Evolutionary conservation across 2,113 vertebrate species (phyloP), one percentile per base, ranked within the genome.

Genomic region (Sturnus vulgaris): DNA sequence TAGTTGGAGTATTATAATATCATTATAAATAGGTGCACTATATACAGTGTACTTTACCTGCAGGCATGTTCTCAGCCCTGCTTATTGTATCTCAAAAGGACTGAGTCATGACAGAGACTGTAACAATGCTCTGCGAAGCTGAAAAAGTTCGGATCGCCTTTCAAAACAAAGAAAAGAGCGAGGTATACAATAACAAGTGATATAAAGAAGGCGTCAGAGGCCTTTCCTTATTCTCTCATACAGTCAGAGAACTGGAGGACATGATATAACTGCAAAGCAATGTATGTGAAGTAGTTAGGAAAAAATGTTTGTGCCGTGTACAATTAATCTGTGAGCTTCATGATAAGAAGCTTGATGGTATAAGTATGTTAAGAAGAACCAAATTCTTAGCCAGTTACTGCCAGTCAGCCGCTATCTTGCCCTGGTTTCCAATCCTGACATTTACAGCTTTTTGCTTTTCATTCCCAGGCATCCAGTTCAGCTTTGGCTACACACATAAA

Each of bases 221-320:
- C 75, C 39, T 57, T 63, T 40, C 50, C 27, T 86, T 72, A 40
- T 49, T 39, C 69, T 81, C 24, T 59, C 3, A 0, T n/a, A 10
- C 28, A 79, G 61, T 44, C 31, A 11, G 57, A 69, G 63, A 89
- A 31, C 23, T 16, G 42, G n/a, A 64, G 73, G 31, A 42, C 27
- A 0, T 89, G 91, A 85, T 82, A 88, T 31, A 93, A 95, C 55
- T 82, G 47, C 82, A 86, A 80, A 96, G 39, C 85, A 94, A 93
- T 84, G 79, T 66, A 94, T 82, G 56, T 93, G 82, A 92, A 94
- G 76, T 91, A 90, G 55, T 71, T 66, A 80, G 79, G 93, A 90
- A 93, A 95, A 96, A 88, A 95, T 87, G 81, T 82, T 81, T 49
- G 72, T 76, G 75, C 91, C 3, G 1, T 33, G 75, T 68, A 77